These are phyloP conservation scores for Arothron firmamentum DNA, from an alignment of 2,113 vertebrate species.

Conservation along the genomic window DNA sequence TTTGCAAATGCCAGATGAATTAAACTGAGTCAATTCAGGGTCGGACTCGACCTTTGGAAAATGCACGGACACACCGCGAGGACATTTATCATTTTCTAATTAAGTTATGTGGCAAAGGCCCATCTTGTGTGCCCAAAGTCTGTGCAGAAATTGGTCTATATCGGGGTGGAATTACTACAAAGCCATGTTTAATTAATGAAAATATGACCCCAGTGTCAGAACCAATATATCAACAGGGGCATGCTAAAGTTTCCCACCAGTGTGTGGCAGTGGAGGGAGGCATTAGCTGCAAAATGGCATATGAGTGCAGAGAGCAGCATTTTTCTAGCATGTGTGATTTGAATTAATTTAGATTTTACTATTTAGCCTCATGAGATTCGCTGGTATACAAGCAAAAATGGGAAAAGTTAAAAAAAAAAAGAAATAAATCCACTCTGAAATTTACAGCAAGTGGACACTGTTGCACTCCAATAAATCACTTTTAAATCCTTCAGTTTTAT, in stretches of 20 bases:
- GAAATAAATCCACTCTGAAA: too few species aligned
- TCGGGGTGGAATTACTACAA: slow-evolving; percentile 58
- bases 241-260: slow-evolving; percentile 22
- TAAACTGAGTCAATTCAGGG: slow-evolving; percentile 40
- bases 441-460: too few species aligned
- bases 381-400: neutral
- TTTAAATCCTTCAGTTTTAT: too few species aligned
- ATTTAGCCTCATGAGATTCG: neutral
- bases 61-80: slow-evolving; percentile 34
- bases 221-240: slow-evolving; percentile 57
- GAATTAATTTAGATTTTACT: slow-evolving; percentile 1
- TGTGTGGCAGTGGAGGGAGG: slow-evolving; percentile 10
- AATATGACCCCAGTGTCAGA: slow-evolving; percentile 65
- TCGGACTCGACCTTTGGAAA: slow-evolving; percentile 56
- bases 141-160: slow-evolving; percentile 47
- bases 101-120: slow-evolving; percentile 65
- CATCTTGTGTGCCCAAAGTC: slow-evolving; percentile 53
- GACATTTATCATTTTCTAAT: slow-evolving; percentile 72
- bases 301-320: neutral
- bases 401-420: too few species aligned
- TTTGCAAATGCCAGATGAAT: slow-evolving; percentile 34
- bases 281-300: slow-evolving; percentile 2
- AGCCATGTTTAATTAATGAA: slow-evolving; percentile 69
- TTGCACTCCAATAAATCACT: too few species aligned
- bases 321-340: slow-evolving; percentile 1